Base-by-base conservation (phyloP, 2,113 vertebrate genomes). In the cat (Felis catus) region DNA sequence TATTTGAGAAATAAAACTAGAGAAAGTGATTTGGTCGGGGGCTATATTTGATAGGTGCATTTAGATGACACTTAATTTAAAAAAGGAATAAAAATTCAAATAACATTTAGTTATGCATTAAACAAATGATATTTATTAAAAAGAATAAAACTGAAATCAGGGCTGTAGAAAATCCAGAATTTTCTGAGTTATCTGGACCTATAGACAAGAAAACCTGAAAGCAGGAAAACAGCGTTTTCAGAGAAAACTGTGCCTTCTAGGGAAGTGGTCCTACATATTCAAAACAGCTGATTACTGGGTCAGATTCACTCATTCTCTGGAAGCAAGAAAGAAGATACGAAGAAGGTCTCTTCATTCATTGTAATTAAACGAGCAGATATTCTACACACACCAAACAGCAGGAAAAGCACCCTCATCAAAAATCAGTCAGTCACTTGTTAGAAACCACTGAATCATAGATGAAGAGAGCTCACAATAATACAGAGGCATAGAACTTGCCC, bases 111-210 rank as follows among this genome's bases (percentile, higher is more conserved):
- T 33, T 74, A 51, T 66, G 21, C 4, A 74, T 65, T 53, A 65
- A 89, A 63, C 33, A 89, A 89, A 33, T 89, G 53, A 73, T 82
- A 82, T 33, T 89, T 82, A 89, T 6, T 65, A 19, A 94, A 94
- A 94, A 51, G 11, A 61, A 58, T 58, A 88, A 63, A 81, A 61
- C 15, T 71, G 36, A 81, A 71, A 70, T 74, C 65, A 81, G 0
- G 6, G 33, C 53, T 53, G 2, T 73, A 11, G 10, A 81, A 94
- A 94, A 71, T 16, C 48, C 31, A 90, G 41, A 76, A 74, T 74
- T 79, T 51, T 33, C 27, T 33, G 25, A 90, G 61, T 15, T 84
- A 76, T 80, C 51, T 53, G 14, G 41, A 36, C 23, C n/a, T 66
- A 11, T 11, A 13, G 53, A 71, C 25, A 29, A 91, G 45, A 55